Evolutionary conservation across 2,888 invertebrate genomes (phyloP).

Genomic region (Aethes cnicana): DNA sequence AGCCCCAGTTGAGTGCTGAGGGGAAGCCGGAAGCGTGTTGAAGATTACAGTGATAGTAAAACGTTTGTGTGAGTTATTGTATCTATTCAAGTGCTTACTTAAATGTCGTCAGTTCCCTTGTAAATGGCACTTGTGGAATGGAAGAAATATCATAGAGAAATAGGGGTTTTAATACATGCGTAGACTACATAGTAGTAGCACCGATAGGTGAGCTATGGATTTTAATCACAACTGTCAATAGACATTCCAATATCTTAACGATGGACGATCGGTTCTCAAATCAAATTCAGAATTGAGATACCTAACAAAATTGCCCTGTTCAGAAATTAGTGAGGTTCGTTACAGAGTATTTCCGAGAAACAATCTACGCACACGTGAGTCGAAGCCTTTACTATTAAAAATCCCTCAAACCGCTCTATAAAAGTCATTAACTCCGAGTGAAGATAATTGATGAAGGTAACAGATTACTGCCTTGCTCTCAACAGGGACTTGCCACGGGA

Average conservation of each 20-base stretch:
- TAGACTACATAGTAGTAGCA: no score
- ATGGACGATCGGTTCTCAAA: slow-evolving; percentile 13
- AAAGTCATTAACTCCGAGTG: slow-evolving; percentile 80
- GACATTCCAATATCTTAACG: not conserved
- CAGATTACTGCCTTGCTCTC: slow-evolving; percentile 71
- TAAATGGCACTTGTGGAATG: no score
- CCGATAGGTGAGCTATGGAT: no score
- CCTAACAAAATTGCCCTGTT: slow-evolving; percentile 13
- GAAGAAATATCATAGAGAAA: no score
- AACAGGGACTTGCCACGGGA: slow-evolving; percentile 31
- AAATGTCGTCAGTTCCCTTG: no score
- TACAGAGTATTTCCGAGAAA: slow-evolving; percentile 51
- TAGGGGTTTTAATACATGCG: no score
- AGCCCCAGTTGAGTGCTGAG: not conserved
- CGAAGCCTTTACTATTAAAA: slow-evolving; percentile 54
- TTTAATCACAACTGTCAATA: no score
- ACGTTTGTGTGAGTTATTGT: no score
- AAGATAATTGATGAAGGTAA: slow-evolving; percentile 81
- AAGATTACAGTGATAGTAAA: not conserved
- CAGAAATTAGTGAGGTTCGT: slow-evolving; percentile 35
- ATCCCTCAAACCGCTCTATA: slow-evolving; percentile 69
- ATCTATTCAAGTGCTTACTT: no score
- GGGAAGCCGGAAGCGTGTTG: not conserved
- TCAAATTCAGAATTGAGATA: slow-evolving; percentile 10
- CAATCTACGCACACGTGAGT: slow-evolving; percentile 40